Conservation (phyloP, 2,113 vertebrate genomes). For the Egretta garzetta region DNA sequence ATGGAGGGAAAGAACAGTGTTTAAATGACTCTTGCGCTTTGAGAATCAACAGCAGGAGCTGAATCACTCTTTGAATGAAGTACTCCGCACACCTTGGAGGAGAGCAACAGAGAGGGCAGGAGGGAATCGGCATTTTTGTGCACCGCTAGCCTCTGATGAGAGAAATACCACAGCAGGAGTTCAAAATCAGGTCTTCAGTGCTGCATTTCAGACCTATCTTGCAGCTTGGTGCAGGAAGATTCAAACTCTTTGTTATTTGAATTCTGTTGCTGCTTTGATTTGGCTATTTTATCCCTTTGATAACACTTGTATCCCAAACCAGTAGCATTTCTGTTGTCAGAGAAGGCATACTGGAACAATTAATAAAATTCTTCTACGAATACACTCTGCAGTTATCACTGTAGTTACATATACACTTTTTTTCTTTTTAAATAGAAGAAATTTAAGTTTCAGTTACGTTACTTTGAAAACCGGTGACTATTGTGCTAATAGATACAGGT, state of each 20-base stretch:
- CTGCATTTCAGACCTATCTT: conserved; percentile 24
- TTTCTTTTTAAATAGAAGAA: not conserved
- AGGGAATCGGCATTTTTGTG: not conserved
- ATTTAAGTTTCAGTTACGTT: not conserved
- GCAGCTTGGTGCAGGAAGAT: not conserved
- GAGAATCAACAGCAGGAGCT: not conserved
- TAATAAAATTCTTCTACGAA: not conserved
- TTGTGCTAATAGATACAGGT: not conserved
- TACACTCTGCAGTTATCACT: not conserved
- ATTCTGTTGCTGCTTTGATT: not conserved
- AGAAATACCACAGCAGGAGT: conserved; percentile 15
- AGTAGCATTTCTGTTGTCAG: not conserved
- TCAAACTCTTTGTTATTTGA: conserved; percentile 10
- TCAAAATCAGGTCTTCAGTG: conserved; percentile 21
- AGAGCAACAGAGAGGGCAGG: not conserved
- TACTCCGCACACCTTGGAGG: not conserved
- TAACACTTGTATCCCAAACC: not conserved
- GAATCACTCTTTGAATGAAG: not conserved
- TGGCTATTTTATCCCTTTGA: not conserved
- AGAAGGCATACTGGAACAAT: not conserved
- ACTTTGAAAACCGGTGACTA: not conserved
- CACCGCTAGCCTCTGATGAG: conserved; percentile 21
- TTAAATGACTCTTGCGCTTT: not conserved
- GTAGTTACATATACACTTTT: not conserved
- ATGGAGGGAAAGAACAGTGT: accelerated